These are phyloP conservation scores for Xenops minutus DNA, from an alignment of 2,797 vertebrate species.

Conservation along the genomic window DNA sequence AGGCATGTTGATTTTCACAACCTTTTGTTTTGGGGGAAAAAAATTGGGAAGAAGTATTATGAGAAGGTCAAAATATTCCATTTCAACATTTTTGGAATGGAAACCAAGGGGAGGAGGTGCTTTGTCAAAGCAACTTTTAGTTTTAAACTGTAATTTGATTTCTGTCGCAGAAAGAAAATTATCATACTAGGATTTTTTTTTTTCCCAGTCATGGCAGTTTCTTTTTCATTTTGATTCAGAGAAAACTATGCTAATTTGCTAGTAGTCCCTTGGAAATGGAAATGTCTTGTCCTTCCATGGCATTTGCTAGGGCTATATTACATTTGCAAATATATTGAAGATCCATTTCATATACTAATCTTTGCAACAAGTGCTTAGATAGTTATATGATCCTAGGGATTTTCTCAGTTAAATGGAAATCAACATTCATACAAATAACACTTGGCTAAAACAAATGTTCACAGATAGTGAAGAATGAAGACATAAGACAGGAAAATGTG, in stretches of 20 bases:
- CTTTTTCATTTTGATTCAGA: background rate
- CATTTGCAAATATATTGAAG: background rate
- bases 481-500: slow-evolving; percentile 3
- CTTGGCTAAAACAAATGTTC: slow-evolving; percentile 27
- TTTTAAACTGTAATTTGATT: slow-evolving; percentile 13
- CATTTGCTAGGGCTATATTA: background rate
- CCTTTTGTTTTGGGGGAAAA: slow-evolving; percentile 56
- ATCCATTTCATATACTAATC: background rate
- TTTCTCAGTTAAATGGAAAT: slow-evolving; percentile 12
- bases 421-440: background rate
- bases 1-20: slow-evolving; percentile 65
- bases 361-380: slow-evolving; percentile 29
- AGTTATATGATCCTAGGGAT: background rate
- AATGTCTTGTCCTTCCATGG: background rate
- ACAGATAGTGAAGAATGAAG: slow-evolving; percentile 38
- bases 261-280: background rate
- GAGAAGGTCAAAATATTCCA: slow-evolving; percentile 68
- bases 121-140: slow-evolving; percentile 46
- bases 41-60: slow-evolving; percentile 35
- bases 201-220: background rate
- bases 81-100: slow-evolving; percentile 48
- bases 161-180: slow-evolving; percentile 5
- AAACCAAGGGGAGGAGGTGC: slow-evolving; percentile 4
- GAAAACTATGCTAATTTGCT: background rate
- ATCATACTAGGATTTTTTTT: background rate